phyloP scores from a whole-genome alignment of 1,140 invertebrate species.

The Penaeus chinensis region DNA sequence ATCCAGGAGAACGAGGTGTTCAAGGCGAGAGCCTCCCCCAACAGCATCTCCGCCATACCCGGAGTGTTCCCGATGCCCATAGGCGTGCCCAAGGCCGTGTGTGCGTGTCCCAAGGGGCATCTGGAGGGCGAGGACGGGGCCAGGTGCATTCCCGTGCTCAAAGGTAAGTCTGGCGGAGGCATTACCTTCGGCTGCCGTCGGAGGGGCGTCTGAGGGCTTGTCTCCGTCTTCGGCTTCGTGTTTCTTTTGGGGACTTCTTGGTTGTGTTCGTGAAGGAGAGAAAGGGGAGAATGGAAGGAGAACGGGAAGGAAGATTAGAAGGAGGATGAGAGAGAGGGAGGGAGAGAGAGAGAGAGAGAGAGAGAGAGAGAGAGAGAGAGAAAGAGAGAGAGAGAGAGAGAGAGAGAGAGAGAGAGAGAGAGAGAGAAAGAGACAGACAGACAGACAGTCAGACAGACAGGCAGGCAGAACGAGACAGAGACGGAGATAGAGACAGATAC shows the following conservation, averaged over 20 bases:
- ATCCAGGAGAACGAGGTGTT: constrained; percentile 8
- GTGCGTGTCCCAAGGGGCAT: constrained; percentile 44
- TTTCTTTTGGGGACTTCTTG: no score
- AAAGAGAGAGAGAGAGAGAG: no score
- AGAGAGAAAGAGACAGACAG: no score
- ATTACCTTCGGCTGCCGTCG: background rate
- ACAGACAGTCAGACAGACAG: no score
- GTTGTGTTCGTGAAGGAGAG: no score
- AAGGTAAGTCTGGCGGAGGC: constrained; percentile 23
- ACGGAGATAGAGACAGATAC: no score
- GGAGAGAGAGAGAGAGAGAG: background rate
- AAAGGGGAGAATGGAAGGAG: no score
- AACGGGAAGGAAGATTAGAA: no score
- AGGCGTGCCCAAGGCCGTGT: constrained; percentile 37
- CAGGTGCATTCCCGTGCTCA: constrained; percentile 40
- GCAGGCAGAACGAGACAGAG: no score
- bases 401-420: no score
- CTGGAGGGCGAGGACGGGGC: constrained; percentile 38
- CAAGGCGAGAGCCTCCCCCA: background rate
- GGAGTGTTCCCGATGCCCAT: constrained; percentile 20
- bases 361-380: constrained; percentile 16
- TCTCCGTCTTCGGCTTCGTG: constrained; percentile 18
- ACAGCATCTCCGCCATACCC: constrained; percentile 42
- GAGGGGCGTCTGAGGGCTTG: constrained; percentile 32
- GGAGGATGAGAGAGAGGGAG: no score